phyloP scores from a whole-genome alignment of 2,888 invertebrate species.

The Amiota communis region DNA sequence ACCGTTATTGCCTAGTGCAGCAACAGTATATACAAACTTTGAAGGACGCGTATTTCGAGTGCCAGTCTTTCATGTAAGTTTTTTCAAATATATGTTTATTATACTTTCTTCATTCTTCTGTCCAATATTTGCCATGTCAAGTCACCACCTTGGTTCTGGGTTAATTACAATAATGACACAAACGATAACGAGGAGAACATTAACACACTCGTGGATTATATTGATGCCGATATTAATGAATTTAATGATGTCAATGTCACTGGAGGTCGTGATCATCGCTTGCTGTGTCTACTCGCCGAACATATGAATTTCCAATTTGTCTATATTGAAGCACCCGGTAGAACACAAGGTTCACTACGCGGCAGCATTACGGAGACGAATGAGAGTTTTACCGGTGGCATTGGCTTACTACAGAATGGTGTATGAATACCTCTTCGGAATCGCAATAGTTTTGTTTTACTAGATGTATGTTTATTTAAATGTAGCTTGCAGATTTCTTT shows the following conservation, averaged over 20 bases:
- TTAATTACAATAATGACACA: slow-evolving; percentile 76
- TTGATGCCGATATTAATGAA: slow-evolving; percentile 30
- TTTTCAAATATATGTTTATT: not conserved
- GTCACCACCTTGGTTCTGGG: slow-evolving; percentile 86
- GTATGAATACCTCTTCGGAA: slow-evolving; percentile 69
- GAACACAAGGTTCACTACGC: slow-evolving; percentile 79
- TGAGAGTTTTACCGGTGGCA: slow-evolving; percentile 81
- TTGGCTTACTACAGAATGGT: slow-evolving; percentile 81
- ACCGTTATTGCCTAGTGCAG: slow-evolving; percentile 79
- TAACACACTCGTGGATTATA: slow-evolving; percentile 41
- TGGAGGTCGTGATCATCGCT: slow-evolving; percentile 83
- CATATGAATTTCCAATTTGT: slow-evolving; percentile 82
- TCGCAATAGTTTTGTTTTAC: no score
- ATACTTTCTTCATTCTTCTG: not conserved
- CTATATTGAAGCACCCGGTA: slow-evolving; percentile 83
- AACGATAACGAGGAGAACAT: slow-evolving; percentile 33
- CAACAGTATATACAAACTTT: slow-evolving; percentile 79
- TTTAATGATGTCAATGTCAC: slow-evolving; percentile 74
- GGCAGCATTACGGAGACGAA: slow-evolving; percentile 75
- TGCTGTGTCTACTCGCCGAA: slow-evolving; percentile 77
- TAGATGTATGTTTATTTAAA: not conserved
- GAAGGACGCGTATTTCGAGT: slow-evolving; percentile 78
- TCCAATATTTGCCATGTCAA: slow-evolving; percentile 50
- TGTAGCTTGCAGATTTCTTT: slow-evolving; percentile 78
- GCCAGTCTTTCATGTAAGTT: slow-evolving; percentile 82